Conservation (phyloP, 2,113 vertebrate genomes). For the Zootoca vivipara region DNA sequence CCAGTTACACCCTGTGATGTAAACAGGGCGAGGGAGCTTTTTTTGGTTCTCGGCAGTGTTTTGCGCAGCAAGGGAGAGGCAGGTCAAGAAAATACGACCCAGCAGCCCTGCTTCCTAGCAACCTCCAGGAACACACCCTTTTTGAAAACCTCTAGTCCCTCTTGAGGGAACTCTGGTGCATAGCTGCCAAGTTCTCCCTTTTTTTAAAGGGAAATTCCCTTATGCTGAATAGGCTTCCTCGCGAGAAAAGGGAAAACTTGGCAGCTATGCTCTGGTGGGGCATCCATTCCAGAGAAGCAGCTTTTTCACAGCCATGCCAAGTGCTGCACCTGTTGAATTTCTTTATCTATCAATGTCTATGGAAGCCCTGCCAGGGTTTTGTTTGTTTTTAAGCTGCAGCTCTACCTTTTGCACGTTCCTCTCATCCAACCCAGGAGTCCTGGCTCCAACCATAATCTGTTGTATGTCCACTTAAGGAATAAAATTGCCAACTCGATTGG, state of each 20-base stretch:
- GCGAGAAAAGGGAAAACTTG: too few relatives aligned
- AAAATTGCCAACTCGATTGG: background rate
- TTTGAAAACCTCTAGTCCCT: background rate
- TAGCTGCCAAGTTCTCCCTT: too few relatives aligned
- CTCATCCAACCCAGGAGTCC: background rate
- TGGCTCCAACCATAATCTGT: background rate
- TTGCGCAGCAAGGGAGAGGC: background rate
- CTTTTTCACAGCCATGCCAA: background rate
- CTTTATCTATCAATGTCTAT: background rate
- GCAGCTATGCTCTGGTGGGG: background rate
- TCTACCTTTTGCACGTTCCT: background rate
- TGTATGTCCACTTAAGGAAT: background rate
- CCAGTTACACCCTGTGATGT: conserved; percentile 33
- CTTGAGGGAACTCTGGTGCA: background rate
- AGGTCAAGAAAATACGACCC: background rate
- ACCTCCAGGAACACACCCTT: background rate
- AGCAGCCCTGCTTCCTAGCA: background rate
- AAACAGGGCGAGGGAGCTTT: conserved; percentile 25
- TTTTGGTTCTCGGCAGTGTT: conserved; percentile 4
- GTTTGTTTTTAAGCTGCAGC: background rate
- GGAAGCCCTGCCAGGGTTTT: background rate
- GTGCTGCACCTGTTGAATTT: background rate
- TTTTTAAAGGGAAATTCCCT: too few relatives aligned
- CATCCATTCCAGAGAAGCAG: background rate
- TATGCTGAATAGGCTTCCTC: too few relatives aligned